These are phyloP conservation scores for Forbesichthys papilliferus DNA, from an alignment of 2,113 vertebrate genomes.

Conservation along the genomic window DNA sequence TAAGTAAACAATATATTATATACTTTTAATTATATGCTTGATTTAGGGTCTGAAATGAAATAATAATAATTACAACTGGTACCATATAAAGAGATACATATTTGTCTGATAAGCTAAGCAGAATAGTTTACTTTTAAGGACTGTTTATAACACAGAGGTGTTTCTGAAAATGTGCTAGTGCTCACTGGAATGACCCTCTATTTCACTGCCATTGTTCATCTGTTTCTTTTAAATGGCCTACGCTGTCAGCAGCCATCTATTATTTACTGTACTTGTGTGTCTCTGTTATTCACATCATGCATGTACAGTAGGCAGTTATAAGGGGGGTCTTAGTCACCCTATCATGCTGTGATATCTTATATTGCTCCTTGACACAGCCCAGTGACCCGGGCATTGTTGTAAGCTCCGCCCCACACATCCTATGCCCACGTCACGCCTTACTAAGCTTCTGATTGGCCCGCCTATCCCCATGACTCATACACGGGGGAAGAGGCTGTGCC, in stretches of 20 bases:
- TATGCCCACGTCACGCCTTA: slow-evolving; percentile 5
- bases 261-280: slow-evolving; percentile 70
- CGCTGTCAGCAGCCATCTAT: slow-evolving; percentile 49
- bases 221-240: slow-evolving; percentile 66
- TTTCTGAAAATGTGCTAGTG: slow-evolving; percentile 35
- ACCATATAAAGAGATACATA: too few relatives aligned
- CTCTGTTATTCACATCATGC: slow-evolving; percentile 68
- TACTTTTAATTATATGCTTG: too few relatives aligned
- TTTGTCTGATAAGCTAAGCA: too few relatives aligned
- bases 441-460: slow-evolving; percentile 62
- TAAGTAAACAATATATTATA: too few relatives aligned
- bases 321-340: slow-evolving; percentile 62
- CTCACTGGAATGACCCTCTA: slow-evolving; percentile 50
- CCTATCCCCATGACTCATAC: slow-evolving; percentile 53
- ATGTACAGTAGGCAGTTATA: slow-evolving; percentile 64
- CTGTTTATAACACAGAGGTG: slow-evolving; percentile 10
- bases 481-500: slow-evolving; percentile 29
- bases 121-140: too few relatives aligned
- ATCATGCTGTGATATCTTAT: slow-evolving; percentile 66
- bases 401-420: slow-evolving; percentile 51
- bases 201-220: slow-evolving; percentile 65
- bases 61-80: too few relatives aligned
- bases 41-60: too few relatives aligned
- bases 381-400: slow-evolving; percentile 51
- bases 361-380: slow-evolving; percentile 57